Base-by-base conservation (phyloP, 2,797 vertebrate species). In the Poecilia picta region DNA sequence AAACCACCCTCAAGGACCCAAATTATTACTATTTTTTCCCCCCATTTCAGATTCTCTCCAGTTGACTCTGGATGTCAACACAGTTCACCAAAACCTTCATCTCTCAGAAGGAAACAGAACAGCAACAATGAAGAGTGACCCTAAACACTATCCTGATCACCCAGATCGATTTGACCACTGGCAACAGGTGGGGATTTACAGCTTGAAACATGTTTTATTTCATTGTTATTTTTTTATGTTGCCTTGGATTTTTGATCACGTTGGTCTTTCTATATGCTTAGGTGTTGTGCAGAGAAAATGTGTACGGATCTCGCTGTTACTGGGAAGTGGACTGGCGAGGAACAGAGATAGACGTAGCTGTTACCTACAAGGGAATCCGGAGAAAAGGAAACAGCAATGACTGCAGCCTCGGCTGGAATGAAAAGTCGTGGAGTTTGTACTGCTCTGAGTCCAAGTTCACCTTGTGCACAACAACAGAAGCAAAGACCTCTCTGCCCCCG, bases 391-490 rank as follows among this genome's bases (percentile, higher is more conserved):
- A 86, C 1, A 68, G 90, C 53, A 95, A 95, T 1, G 87, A 93
- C 23, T 95, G 95, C 90, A 95, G 96, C 83, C 93, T 96, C 71
- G 96, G 96, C 55, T 95, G 95, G 94, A 97, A 95, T 1, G 92
- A 95, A 78, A 93, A 91, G 84, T 97, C 96, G 79, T 97, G 96
- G 96, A 96, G 95, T 83, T 85, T 97, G 80, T 96, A 96, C 89
- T 96, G 95, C 89, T 94, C 94, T 5, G 94, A 94, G 12, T 93
- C 95, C 71, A 95, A 96, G 70, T 94, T 90, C 62, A 94, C 93
- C 13, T 95, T 39, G 93, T 95, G 81, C 96, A 97, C 90, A 93
- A 94, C 62, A 96, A 95, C 23, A 94, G 93, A 76, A 95, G 89
- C 88, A 93, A 75, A 36, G 91, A 94, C 10, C 55, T 97, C 71